These are phyloP conservation scores for Cremastinae sp. DNA, from an alignment of 2,888 invertebrate genomes.

Conservation along the genomic window DNA sequence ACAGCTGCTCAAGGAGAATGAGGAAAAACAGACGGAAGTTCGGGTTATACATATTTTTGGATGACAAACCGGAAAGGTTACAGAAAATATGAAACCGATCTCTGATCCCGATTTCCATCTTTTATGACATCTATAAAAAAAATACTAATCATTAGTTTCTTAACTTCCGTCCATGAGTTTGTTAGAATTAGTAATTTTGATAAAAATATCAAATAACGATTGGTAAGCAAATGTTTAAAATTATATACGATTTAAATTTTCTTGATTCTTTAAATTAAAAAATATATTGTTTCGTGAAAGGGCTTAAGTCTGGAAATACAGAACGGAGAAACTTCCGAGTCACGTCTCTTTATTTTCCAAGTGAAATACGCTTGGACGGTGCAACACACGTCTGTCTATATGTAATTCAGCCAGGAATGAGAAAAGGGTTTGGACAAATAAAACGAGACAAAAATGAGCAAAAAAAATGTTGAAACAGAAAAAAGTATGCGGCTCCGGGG, in stretches of 20 bases:
- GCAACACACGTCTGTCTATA: neutral
- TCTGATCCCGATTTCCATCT: neutral
- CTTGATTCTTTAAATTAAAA: too few relatives aligned
- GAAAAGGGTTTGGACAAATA: constrained; percentile 21
- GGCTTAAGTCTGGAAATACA: neutral
- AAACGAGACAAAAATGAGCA: constrained; percentile 13
- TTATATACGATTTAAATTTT: too few relatives aligned
- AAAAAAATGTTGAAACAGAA: constrained; percentile 16
- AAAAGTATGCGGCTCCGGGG: constrained; percentile 27
- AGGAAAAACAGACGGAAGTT: constrained; percentile 22
- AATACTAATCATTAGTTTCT: neutral
- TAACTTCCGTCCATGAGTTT: neutral
- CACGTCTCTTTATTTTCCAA: neutral
- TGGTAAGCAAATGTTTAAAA: too few relatives aligned
- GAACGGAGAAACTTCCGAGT: neutral
- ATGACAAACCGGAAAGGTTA: neutral
- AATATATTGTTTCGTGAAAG: too few relatives aligned
- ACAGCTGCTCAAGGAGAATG: constrained; percentile 11
- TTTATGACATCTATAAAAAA: neutral
- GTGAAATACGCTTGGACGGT: too few relatives aligned
- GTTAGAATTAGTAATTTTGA: neutral
- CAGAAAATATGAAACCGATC: neutral
- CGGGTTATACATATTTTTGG: constrained; percentile 21
- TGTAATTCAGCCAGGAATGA: constrained; percentile 21
- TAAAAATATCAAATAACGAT: neutral